Base-by-base conservation (phyloP, 2,888 invertebrate species). In the Agrochola lota region DNA sequence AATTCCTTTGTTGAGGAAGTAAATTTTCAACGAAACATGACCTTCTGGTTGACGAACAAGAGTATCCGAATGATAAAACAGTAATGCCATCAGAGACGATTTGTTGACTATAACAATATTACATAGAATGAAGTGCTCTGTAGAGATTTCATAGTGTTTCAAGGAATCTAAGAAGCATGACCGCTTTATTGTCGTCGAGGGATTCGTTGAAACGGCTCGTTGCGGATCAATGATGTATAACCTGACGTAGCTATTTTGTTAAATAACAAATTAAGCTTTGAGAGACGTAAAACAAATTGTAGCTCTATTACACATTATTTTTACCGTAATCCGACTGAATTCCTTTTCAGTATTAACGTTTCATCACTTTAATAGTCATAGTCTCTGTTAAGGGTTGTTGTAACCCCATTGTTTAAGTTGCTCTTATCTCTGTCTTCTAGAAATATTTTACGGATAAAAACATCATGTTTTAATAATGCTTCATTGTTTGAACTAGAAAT, bases 401-500 rank as follows among this genome's bases (percentile, higher is more conserved):
- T 72, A 73, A 77, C 83, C 78, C 43, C 64, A 63, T 69, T 91
- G 86, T 91, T 90, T 91, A 82, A 83, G 78, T 82, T 84, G 85
- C 76, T 75, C 79, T 78, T 89, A 88, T 81, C 87, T 89, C 91
- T 92, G 92, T 93, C 92, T 91, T 72, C 80, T 83, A 90, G 83
- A 89, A 83, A 88, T 84, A 89, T 85, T 84, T 74, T 83, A 83
- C 90, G 90, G 92, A 94, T 92, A 90, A 91, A 92, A 93, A 90
- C 90, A 91, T 91, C 90, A 92, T 93, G 92, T 92, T 92, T 91
- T 93, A 90, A 90, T 88, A 91, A 91, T 89, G 89, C 89, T 89
- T 91, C 90, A 91, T 90, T 95, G 95, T 96, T 95, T 96, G 91
- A 90, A 91, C 89, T 90, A 89, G 82, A 92, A 91, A 96, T 95